Evolutionary conservation across 2,797 vertebrate genomes (phyloP).

Genomic region (Hydrolagus colliei): DNA sequence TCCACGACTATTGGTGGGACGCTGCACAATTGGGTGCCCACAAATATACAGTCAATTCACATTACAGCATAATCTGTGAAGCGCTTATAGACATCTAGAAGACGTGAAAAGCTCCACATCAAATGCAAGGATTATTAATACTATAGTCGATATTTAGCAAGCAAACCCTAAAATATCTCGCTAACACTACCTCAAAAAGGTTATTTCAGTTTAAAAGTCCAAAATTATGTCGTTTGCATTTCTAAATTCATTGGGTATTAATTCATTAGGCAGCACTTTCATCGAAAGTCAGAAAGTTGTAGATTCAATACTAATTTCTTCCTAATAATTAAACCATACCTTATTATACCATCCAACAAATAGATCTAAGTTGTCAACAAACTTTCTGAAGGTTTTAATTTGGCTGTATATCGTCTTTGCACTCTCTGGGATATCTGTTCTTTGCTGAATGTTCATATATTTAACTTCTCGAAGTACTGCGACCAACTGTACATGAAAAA

Average conservation of each 20-base stretch:
- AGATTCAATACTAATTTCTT: too few relatives aligned
- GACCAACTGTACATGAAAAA: slow-evolving; percentile 45
- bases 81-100: too few relatives aligned
- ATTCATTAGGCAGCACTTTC: too few relatives aligned
- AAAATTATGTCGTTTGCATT: neutral
- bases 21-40: too few relatives aligned
- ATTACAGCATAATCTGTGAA: too few relatives aligned
- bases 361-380: slow-evolving; percentile 59
- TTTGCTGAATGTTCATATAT: slow-evolving; percentile 58
- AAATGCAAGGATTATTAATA: too few relatives aligned
- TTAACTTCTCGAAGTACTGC: slow-evolving; percentile 61
- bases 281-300: too few relatives aligned
- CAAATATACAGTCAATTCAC: too few relatives aligned
- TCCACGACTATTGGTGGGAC: too few relatives aligned
- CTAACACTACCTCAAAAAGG: neutral
- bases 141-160: neutral
- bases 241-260: neutral
- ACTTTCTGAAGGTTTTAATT: slow-evolving; percentile 52
- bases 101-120: too few relatives aligned
- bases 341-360: slow-evolving; percentile 65
- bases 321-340: slow-evolving; percentile 43
- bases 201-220: neutral
- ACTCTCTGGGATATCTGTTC: slow-evolving; percentile 45
- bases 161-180: neutral
- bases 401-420: slow-evolving; percentile 51